A percentile compares a stretch with the other conserved stretches of the same genome.
These are phyloP conservation scores for Chrosomus eos DNA, from an alignment of 2,797 vertebrate species.

Conservation along the genomic window DNA sequence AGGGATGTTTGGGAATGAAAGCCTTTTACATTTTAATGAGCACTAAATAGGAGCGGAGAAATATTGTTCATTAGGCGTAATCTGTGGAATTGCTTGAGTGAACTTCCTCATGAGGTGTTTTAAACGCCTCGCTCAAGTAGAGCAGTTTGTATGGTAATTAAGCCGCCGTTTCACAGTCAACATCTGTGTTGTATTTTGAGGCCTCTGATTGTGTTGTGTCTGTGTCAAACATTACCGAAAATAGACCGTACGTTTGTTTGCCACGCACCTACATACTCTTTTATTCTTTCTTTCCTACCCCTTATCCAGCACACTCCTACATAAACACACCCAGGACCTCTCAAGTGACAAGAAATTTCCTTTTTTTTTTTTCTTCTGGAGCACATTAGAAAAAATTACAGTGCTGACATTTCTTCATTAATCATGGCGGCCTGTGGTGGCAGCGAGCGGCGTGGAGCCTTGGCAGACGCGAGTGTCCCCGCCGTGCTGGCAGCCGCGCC, in stretches of 20 bases:
- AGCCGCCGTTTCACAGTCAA: slow-evolving; percentile 94
- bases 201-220: slow-evolving; percentile 44
- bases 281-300: slow-evolving; percentile 4
- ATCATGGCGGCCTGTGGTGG: slow-evolving; percentile 82
- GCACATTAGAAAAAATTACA: slow-evolving; percentile 86
- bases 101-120: slow-evolving; percentile 91
- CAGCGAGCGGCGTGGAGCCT: slow-evolving; percentile 67
- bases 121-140: slow-evolving; percentile 96
- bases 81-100: slow-evolving; percentile 93
- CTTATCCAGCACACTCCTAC: slow-evolving; percentile 36
- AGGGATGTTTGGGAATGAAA: slow-evolving; percentile 83
- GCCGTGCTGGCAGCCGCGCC: slow-evolving; percentile 61
- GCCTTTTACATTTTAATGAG: slow-evolving; percentile 90
- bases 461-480: slow-evolving; percentile 66
- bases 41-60: slow-evolving; percentile 86
- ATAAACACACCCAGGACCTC: slow-evolving; percentile 54
- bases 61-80: slow-evolving; percentile 93
- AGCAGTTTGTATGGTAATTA: slow-evolving; percentile 99
- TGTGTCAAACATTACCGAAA: slow-evolving; percentile 25
- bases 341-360: slow-evolving; percentile 58
- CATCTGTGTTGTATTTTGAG: slow-evolving; percentile 82
- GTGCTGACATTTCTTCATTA: slow-evolving; percentile 89
- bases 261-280: not conserved
- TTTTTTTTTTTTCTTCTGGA: slow-evolving; percentile 72
- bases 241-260: slow-evolving; percentile 7